Evolutionary conservation across 1,140 invertebrate genomes (phyloP), one percentile per base, ranked within the genome.

Genomic region (Bombus vancouverensis): DNA sequence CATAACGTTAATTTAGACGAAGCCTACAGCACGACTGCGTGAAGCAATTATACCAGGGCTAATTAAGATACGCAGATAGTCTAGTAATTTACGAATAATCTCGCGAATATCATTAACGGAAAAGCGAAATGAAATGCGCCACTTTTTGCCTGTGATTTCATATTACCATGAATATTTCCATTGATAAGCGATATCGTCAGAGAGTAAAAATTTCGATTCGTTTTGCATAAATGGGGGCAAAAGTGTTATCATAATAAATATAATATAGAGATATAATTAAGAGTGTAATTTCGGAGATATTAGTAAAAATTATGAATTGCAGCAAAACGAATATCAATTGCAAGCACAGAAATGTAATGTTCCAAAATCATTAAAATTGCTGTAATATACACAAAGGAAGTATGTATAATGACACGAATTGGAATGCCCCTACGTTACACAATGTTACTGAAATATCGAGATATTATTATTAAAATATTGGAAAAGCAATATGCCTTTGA

Each of bases 1-100:
- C 73, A 78, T 83, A 84, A 79, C 66, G 53, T 79, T 84, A 79
- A 84, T 79, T 72, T 44, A 79, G 44, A 71, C 42, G 66, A 37
- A 57, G 66, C 65, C 47, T 59, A 42, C 66, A 25, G 34, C 34
- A 37, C 44, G n/a, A 34, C 44, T 83, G 73, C 65, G 82, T 79
- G 77, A 84, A 84, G 75, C 75, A 84, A 84, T 84, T 84, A 84
- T 42, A 34, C 37, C 66, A 22, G 9, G 68, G 66, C 83, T 79
- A 84, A 84, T 84, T 84, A 84, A 79, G 83, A 79, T 84, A 79
- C 66, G 82, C 65, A 62, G 82, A 79, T 84, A 79, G 57, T 44
- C 37, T 42, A 72, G 32, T 71, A 77, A 84, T 78, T 85, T 72
- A 85, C 77, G 68, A 71, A 85, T 80, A 72, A 70, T 85, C 68